Evolutionary conservation across 2,888 invertebrate species (phyloP), one percentile per base, ranked within the genome.

Genomic region (Drosophila pseudotalamancana): DNA sequence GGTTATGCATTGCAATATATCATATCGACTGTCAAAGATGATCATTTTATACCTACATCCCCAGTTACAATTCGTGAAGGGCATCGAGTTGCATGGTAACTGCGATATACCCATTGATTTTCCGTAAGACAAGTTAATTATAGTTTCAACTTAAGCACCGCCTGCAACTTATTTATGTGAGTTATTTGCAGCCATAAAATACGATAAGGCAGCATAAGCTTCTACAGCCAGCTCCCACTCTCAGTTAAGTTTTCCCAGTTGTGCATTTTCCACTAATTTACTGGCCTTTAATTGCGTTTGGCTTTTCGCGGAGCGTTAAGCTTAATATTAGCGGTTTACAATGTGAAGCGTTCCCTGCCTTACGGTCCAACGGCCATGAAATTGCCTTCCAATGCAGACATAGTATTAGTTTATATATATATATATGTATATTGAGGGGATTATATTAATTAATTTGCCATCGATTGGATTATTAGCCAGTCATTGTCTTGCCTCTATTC

Each of bases 381-480:
- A 71, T 68, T 59, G 53, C 16, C 55, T 72, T 34, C 68, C 46
- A 53, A 62, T 62, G 59, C 63, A 57, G 68, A 49, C 54, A 54
- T 40, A 46, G 53, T 37, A 49, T 60, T 70, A 34, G 50, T n/a
- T 14, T 29, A 29, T 43, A 42, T 39, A 60, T 59, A 11, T 45
- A 53, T 34, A 34, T 11, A 6, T 27, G 9, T 14, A 42, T 11
- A 27, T 16, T 27, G 3, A 12, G 23, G 18, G 59, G 84, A 75
- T 81, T 84, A 77, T 66, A 72, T 66, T 84, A 81, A 87, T 83
- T 83, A 84, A 84, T 87, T 84, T 75, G 50, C 60, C 60, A 72
- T 84, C 61, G 85, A 77, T 75, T 70, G 50, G 37, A 56, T 50
- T 46, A 50, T 65, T 64, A 64, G 61, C 32, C 21, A 37, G 31